Conservation (phyloP, 2,113 vertebrate species). For the Nibea albiflora region DNA sequence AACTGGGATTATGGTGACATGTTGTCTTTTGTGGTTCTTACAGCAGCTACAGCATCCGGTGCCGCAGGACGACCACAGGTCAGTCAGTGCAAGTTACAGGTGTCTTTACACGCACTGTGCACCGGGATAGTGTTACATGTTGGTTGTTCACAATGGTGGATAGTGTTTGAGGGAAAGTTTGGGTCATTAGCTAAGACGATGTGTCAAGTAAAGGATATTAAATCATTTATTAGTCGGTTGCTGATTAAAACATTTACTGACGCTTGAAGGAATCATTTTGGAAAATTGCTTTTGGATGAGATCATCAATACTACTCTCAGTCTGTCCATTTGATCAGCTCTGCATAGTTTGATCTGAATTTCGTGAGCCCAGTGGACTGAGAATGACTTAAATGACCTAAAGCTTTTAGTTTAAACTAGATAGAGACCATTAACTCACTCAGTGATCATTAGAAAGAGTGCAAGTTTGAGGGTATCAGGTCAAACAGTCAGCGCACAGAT, state of each 20-base stretch:
- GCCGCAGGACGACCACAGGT: slow-evolving; percentile 53
- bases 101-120: slow-evolving; percentile 52
- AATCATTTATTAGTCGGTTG: neutral
- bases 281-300: neutral
- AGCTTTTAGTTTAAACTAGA: too few relatives aligned
- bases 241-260: neutral
- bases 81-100: slow-evolving; percentile 47
- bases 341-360: too few relatives aligned
- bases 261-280: neutral
- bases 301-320: too few relatives aligned
- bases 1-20: slow-evolving; percentile 73
- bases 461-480: neutral
- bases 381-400: too few relatives aligned
- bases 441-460: too few relatives aligned
- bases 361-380: too few relatives aligned
- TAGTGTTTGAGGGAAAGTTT: neutral
- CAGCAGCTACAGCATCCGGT: slow-evolving; percentile 66
- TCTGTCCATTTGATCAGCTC: too few relatives aligned
- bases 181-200: neutral
- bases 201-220: neutral
- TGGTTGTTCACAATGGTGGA: slow-evolving; percentile 13
- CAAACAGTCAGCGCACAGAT: neutral
- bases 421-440: too few relatives aligned
- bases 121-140: slow-evolving; percentile 34
- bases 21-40: slow-evolving; percentile 66